Conservation (phyloP, 2,888 invertebrate genomes). For the Podabrus alpinus region DNA sequence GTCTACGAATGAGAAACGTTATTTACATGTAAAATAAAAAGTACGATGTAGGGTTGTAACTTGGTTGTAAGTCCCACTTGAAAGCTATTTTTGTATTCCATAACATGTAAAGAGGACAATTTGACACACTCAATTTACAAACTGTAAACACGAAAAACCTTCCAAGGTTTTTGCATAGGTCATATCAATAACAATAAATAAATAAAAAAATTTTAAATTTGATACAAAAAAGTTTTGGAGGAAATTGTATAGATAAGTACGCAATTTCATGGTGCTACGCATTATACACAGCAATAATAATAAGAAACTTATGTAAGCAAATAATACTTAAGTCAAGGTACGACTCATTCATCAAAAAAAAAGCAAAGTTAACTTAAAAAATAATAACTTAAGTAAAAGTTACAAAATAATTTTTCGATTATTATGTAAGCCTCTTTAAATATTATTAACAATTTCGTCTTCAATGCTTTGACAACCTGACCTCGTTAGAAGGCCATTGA, state of each 20-base stretch:
- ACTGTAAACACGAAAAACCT: background rate
- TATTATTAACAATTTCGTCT: constrained; percentile 5
- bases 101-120: background rate
- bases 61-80: background rate
- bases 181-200: background rate
- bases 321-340: constrained; percentile 3
- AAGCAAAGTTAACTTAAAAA: background rate
- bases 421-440: background rate
- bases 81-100: background rate
- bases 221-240: no score
- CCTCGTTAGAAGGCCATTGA: constrained; percentile 16
- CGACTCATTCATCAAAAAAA: background rate
- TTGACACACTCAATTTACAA: background rate
- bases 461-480: background rate
- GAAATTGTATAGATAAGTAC: background rate
- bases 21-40: background rate
- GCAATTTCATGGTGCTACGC: background rate
- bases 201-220: background rate
- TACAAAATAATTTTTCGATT: background rate
- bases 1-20: background rate
- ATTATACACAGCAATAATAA: background rate
- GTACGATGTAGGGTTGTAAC: background rate
- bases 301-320: background rate
- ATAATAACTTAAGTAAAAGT: background rate
- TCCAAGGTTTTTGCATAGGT: background rate